Conservation (phyloP, 2,888 invertebrate genomes). For the Harpalus rubripes region DNA sequence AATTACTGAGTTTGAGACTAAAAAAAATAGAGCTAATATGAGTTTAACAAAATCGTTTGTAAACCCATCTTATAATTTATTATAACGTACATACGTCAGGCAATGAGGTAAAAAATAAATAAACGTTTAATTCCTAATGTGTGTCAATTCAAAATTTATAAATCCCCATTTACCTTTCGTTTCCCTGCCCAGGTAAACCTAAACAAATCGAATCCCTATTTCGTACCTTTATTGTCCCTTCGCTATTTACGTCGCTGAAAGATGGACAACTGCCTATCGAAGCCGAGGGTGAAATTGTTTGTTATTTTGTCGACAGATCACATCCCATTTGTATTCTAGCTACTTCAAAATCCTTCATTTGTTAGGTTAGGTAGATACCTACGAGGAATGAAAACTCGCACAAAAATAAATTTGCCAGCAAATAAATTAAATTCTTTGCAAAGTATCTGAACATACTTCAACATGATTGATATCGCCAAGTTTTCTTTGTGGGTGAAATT, state of each 20-base stretch:
- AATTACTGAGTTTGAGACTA: too few relatives aligned
- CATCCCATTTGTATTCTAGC: constrained; percentile 37
- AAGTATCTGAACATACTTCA: constrained; percentile 53
- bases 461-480: constrained; percentile 52
- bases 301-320: constrained; percentile 19
- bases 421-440: constrained; percentile 55
- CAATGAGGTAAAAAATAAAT: too few relatives aligned
- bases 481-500: constrained; percentile 47
- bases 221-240: background rate
- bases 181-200: background rate
- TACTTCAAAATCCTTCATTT: constrained; percentile 39
- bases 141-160: background rate
- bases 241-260: background rate
- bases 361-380: background rate
- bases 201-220: background rate
- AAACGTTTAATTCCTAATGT: too few relatives aligned
- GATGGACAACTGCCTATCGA: background rate
- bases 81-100: too few relatives aligned
- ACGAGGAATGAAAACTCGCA: constrained; percentile 8
- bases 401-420: constrained; percentile 31
- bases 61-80: too few relatives aligned
- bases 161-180: background rate
- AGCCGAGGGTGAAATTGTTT: constrained; percentile 6
- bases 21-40: too few relatives aligned
- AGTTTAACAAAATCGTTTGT: too few relatives aligned